Conservation (phyloP, 2,888 invertebrate species). For the Epinotia brunnichana region DNA sequence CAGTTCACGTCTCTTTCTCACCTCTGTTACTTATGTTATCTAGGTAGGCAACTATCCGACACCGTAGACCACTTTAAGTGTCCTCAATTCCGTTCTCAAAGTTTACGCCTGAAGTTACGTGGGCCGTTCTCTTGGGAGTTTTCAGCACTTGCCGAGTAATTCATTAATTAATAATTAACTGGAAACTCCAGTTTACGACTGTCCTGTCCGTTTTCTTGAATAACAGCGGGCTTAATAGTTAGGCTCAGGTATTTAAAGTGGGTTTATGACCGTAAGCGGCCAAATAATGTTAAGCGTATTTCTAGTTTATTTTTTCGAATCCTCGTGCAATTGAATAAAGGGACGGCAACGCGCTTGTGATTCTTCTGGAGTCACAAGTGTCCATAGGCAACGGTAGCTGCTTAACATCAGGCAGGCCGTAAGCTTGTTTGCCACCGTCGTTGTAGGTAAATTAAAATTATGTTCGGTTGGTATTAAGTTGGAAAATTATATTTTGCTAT, state of each 20-base stretch:
- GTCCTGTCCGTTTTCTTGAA: slow-evolving; percentile 36
- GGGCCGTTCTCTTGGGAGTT: slow-evolving; percentile 23
- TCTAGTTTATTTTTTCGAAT: too few species aligned
- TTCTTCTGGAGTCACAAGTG: too few species aligned
- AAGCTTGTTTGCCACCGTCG: too few species aligned
- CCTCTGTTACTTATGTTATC: slow-evolving; percentile 11
- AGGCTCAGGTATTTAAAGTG: slow-evolving; percentile 33
- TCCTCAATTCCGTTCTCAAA: slow-evolving; percentile 27
- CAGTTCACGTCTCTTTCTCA: not conserved
- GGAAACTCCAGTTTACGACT: slow-evolving; percentile 41
- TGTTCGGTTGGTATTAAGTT: too few species aligned
- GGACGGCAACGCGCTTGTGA: too few species aligned
- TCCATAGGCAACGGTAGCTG: too few species aligned
- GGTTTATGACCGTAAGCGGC: slow-evolving; percentile 6
- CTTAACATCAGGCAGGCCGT: too few species aligned
- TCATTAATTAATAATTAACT: slow-evolving; percentile 41
- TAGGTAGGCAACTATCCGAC: not conserved
- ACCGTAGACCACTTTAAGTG: slow-evolving; percentile 13
- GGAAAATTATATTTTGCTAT: not conserved
- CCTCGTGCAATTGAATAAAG: too few species aligned
- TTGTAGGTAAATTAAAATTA: too few species aligned
- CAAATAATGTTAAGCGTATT: not conserved
- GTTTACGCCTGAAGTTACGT: slow-evolving; percentile 31
- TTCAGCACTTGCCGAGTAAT: slow-evolving; percentile 30
- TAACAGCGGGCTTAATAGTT: slow-evolving; percentile 20